Evolutionary conservation across 2,888 invertebrate species (phyloP).

Genomic region (Gastracanthus pulcherrimus): DNA sequence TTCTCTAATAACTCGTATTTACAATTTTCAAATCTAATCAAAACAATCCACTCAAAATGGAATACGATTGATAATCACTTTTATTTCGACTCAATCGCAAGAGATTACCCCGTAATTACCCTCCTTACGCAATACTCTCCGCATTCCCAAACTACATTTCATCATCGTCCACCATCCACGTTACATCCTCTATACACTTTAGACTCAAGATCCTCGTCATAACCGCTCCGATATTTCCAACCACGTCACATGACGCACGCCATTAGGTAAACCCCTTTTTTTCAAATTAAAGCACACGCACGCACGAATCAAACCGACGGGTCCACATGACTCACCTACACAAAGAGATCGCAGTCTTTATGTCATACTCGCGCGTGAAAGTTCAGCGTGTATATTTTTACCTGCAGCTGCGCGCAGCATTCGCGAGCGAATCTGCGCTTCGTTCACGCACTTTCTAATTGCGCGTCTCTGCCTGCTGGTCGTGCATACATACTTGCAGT

Average conservation of each 20-base stretch:
- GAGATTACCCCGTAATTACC: background rate
- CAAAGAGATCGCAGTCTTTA: background rate
- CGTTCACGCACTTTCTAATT: constrained; percentile 45
- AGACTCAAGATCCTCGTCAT: background rate
- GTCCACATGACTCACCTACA: background rate
- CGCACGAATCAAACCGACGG: background rate
- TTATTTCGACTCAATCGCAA: background rate
- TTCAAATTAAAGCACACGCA: background rate
- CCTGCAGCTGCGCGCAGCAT: no score
- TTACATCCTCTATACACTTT: background rate
- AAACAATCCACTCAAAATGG: no score
- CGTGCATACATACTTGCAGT: background rate
- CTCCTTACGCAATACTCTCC: background rate
- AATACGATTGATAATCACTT: background rate
- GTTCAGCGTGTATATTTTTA: background rate
- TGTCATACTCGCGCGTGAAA: background rate
- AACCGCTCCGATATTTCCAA: background rate
- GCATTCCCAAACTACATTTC: background rate
- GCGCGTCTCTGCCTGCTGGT: background rate
- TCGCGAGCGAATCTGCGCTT: background rate
- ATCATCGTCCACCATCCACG: background rate
- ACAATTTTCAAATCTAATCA: no score
- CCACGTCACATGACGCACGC: background rate
- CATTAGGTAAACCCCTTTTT: background rate
- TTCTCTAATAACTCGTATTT: no score